Evolutionary conservation across 2,888 invertebrate genomes (phyloP).

Genomic region (Theretra japonica): DNA sequence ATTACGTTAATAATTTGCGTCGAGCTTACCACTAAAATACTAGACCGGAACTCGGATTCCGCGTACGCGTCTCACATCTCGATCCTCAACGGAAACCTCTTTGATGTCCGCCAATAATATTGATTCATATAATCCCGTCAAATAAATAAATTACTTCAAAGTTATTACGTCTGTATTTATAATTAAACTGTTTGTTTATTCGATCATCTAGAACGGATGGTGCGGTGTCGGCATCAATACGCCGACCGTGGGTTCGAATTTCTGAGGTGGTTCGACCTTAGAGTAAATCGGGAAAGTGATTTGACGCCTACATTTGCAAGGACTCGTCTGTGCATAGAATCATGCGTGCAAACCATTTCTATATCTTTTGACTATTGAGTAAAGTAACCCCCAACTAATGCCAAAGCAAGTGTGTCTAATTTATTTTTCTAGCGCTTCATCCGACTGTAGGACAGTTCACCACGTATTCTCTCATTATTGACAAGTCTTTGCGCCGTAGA

Average conservation of each 20-base stretch:
- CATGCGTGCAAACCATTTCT: too few species aligned
- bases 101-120: slow-evolving; percentile 74
- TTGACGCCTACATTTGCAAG: not conserved
- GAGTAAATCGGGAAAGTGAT: not conserved
- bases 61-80: not conserved
- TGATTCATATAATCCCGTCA: slow-evolving; percentile 58
- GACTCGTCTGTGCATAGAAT: not conserved
- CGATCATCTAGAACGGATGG: slow-evolving; percentile 42
- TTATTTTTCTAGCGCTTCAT: too few species aligned
- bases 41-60: slow-evolving; percentile 11
- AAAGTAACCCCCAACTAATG: too few species aligned
- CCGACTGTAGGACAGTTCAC: too few species aligned
- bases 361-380: too few species aligned
- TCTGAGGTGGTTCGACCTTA: not conserved
- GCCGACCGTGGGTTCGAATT: not conserved
- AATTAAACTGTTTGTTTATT: slow-evolving; percentile 69
- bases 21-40: not conserved
- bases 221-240: slow-evolving; percentile 37
- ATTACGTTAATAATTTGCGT: not conserved
- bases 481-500: too few species aligned
- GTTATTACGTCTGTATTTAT: slow-evolving; percentile 55
- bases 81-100: slow-evolving; percentile 41
- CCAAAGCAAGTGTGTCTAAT: too few species aligned
- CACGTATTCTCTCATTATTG: too few species aligned
- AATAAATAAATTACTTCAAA: slow-evolving; percentile 59